Evolutionary conservation across 30 jellyfish, hydroid and myxozoan genomes (phyloP).

Genomic region (Cassiopea andromeda): DNA sequence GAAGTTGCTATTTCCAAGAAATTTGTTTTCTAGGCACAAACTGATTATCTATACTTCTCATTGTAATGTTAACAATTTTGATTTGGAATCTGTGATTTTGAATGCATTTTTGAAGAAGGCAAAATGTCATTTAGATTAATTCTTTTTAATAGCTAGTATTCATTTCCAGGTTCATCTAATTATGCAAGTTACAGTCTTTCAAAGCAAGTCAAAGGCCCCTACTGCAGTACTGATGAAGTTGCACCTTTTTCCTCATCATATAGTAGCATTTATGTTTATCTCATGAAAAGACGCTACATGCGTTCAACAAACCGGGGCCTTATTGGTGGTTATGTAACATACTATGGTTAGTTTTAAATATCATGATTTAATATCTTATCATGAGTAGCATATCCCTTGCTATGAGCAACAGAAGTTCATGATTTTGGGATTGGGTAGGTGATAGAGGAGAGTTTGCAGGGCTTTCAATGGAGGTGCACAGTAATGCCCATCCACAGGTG

Average conservation of each 20-base stretch:
- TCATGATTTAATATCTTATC: background rate
- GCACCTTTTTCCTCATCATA: background rate
- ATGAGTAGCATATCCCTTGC: background rate
- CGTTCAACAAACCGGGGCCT: conserved; percentile 14
- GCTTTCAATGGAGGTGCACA: no score
- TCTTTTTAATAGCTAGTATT: background rate
- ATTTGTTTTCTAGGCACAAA: no score
- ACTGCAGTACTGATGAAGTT: conserved; percentile 8
- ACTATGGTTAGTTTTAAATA: background rate
- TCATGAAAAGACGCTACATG: background rate
- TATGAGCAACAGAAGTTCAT: background rate
- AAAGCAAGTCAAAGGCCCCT: conserved; percentile 11
- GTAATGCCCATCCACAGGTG: no score
- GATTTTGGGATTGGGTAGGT: no score
- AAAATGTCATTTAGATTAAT: no score
- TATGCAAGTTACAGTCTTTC: background rate
- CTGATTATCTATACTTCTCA: no score
- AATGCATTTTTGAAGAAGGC: no score
- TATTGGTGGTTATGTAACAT: conserved; percentile 32
- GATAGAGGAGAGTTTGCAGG: no score
- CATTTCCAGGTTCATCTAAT: conserved; percentile 6
- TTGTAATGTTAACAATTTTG: no score
- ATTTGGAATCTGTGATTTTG: no score
- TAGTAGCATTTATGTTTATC: background rate
- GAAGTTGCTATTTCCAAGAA: no score